Evolutionary conservation across 2,888 invertebrate genomes (phyloP), one percentile per base, ranked within the genome.

Genomic region (Stenodema calcarata): DNA sequence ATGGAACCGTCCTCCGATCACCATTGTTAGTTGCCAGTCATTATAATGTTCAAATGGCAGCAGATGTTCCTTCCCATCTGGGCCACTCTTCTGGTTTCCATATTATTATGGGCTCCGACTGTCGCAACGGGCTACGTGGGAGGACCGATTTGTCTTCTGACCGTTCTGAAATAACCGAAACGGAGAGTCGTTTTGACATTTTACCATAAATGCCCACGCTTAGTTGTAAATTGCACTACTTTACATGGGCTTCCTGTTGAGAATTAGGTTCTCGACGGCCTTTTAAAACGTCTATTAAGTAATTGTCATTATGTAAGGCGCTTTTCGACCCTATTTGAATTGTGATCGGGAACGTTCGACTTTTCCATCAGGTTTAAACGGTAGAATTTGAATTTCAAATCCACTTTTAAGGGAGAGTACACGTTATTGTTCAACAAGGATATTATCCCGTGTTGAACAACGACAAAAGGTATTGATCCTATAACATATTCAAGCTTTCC

Each of bases 141-240:
- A 18, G 62, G 23, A 62, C 62, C 62, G 62, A 62, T 62, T 62
- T 62, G 62, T 62, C 23, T 62, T 62, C 62, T 62, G 3, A 9
- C 23, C 62, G 23, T 62, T 62, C 23, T 18, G 23, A 18, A 18
- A 62, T 62, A 18, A 62, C 62, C 62, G 62, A 62, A 62, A 62
- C 62, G 23, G 62, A 23, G 62, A 23, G 62, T 11, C 35, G 18
- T 62, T 62, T 23, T 62, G 23, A 62, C 62, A 62, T 62, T 62
- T 62, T 62, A 62, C 62, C 62, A 62, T 62, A 62, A 62, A 62
- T 62, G 62, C 62, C 62, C 62, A 62, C 62, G 62, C 62, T 62
- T 62, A 23, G 62, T 62, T 62, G 62, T 62, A 62, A 62, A 62
- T 62, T 18, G 62, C 62, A 62, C 62, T 23, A 7, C 62, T 62